Conservation (phyloP, 2,888 invertebrate species). For the Eristalis tenax region DNA sequence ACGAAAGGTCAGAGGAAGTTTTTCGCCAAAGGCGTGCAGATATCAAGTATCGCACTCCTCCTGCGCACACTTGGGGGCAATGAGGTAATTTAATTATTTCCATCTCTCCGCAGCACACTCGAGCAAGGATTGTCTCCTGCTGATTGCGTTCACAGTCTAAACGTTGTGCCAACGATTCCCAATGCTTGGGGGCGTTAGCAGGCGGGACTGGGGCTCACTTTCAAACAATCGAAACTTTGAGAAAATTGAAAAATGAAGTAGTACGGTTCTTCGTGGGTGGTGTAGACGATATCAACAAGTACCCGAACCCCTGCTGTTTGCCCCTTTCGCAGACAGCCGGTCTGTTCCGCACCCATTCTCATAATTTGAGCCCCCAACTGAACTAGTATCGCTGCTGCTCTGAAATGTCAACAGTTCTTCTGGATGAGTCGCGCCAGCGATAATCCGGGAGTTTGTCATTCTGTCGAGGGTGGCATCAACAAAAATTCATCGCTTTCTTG, state of each 20-base stretch:
- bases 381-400: conserved; percentile 7
- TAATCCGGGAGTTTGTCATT: background rate
- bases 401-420: background rate
- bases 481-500: conserved; percentile 12
- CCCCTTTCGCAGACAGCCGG: background rate
- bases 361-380: background rate
- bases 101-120: conserved; percentile 16
- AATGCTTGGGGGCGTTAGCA: background rate
- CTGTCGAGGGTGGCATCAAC: background rate
- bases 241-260: conserved; percentile 34
- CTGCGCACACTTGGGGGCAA: background rate
- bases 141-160: conserved; percentile 1
- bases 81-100: conserved; percentile 36
- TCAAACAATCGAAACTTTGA: conserved; percentile 14
- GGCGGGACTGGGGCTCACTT: background rate
- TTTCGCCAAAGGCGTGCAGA: too few relatives aligned
- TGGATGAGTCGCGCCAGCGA: background rate
- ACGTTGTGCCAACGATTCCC: conserved; percentile 40
- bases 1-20: too few relatives aligned
- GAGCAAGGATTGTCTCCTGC: conserved; percentile 13
- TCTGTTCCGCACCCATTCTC: background rate
- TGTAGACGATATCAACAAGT: conserved; percentile 24
- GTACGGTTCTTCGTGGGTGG: conserved; percentile 7
- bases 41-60: background rate
- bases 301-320: background rate